Percentiles rank a stretch among this genome's conserved stretches.
Conservation (phyloP, 2,888 invertebrate genomes). For the Alcis repandata region DNA sequence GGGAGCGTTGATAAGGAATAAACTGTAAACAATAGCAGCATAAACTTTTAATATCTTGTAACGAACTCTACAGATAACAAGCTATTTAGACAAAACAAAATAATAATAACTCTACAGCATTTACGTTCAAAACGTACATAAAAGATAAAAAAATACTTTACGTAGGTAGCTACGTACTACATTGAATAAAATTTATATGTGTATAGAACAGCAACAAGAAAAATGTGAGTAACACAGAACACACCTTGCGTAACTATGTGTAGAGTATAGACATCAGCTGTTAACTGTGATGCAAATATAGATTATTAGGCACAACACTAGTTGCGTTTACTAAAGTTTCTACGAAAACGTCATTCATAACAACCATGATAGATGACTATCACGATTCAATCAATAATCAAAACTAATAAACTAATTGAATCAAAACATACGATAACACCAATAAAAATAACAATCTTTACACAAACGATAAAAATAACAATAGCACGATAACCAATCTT, state of each 20-base stretch:
- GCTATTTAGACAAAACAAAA: conserved; percentile 75
- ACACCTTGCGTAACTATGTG: not conserved
- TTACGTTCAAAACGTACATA: not conserved
- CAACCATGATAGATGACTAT: not conserved
- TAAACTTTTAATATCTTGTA: conserved; percentile 65
- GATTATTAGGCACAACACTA: not conserved
- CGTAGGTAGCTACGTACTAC: not conserved
- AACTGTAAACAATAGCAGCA: conserved; percentile 79
- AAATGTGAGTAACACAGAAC: not conserved
- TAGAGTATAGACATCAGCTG: conserved; percentile 1
- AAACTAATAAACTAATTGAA: too few species aligned
- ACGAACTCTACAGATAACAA: conserved; percentile 72
- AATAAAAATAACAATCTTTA: too few species aligned
- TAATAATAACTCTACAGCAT: conserved; percentile 47
- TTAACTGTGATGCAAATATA: conserved; percentile 1
- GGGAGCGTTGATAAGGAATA: conserved; percentile 72
- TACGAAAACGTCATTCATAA: not conserved
- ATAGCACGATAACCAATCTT: not conserved
- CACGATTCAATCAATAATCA: too few species aligned
- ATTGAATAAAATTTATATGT: not conserved
- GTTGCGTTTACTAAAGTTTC: not conserved
- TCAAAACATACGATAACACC: not conserved
- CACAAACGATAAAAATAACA: not conserved
- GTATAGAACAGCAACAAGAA: not conserved
- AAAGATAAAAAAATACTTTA: not conserved